Evolutionary conservation across 2,888 invertebrate genomes (phyloP), one percentile per base, ranked within the genome.

Genomic region (Lathronympha strigana): DNA sequence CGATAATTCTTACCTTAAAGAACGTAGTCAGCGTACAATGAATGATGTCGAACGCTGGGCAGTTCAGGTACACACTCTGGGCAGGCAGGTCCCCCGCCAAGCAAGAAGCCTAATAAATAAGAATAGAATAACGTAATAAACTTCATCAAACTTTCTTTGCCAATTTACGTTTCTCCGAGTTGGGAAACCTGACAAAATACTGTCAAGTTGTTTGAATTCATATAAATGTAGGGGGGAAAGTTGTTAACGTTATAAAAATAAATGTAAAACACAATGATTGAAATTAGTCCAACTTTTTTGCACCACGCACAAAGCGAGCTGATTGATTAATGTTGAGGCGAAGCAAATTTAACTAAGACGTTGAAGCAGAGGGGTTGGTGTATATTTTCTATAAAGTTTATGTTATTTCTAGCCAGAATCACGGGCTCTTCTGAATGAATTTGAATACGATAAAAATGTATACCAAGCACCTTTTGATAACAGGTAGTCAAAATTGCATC

Each of bases 21-120:
- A 88, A 87, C 19, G 73, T 77, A 0, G 75, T 68, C 1, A 81
- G 61, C 0, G 74, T 63, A 68, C 90, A 90, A 28, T 80, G 76
- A 60, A 81, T 69, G 33, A 84, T 69, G 47, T 90, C 90, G 68
- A 79, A 88, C 0, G 85, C 80, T 0, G 88, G 86, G 33, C 90
- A 90, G 70, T 83, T 76, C 1, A 82, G 50, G n/a, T 70, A 63
- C 1, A 73, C 50, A 0, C 90, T 87, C 54, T 86, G 88, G 0
- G 86, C 55, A 0, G 74, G 80, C 49, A 90, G 53, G 0, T 78
- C 77, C 0, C 50, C 21, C 9, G 71, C 72, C 17, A 88, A 51
- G 45, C 90, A 90, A 0, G 54, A 61, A 0, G 73, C 60, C 66
- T 66, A 17, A 33, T 28, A 25, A 55, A 40, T 17, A 40, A 31